Evolutionary conservation across 2,888 invertebrate genomes (phyloP), one percentile per base, ranked within the genome.

Genomic region (Athetis lepigone): DNA sequence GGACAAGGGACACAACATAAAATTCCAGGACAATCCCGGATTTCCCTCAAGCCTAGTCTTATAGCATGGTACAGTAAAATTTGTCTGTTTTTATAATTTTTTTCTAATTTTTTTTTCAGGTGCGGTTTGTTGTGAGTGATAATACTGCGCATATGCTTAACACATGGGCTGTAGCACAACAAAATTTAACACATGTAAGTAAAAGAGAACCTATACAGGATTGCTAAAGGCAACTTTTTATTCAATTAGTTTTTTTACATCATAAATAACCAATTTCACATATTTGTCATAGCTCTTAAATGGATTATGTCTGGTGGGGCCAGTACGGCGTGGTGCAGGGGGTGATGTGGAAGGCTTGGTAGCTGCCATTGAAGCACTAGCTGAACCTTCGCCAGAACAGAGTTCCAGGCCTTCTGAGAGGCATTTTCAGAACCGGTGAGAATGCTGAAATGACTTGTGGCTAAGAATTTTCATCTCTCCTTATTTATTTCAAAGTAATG

Each of bases 121-220:
- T 98, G 18, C 96, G 98, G 63, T 98, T 98, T 90, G 97, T 98
- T 56, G 97, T 98, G 0, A 98, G 98, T 85, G 98, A 98, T 89
- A 96, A 97, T n/a, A 96, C 97, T 16, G 98, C 98, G 0, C 97
- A 98, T 75, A 96, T 97, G 70, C 94, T 99, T 25, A 99, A 98
- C 84, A 97, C 97, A 59, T 99, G 98, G 98, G 96, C 95, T 77
- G 92, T 96, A 8, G 92, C 96, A 55, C 98, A 98, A 75, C 99
- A 99, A 91, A 98, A 97, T 91, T 95, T 98, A 85, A 96, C 96
- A 46, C 98, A 98, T 95, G 98, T 98, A 92, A 96, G 96, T 95
- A 50, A 33, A 33, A 25, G 2, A 43, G 4, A 5, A 27, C 5
- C 27, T 27, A n/a, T n/a, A n/a, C n/a, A n/a, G n/a, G n/a, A n/a